These are phyloP conservation scores for Mya arenaria DNA, from an alignment of 1,140 invertebrate genomes.

Conservation along the genomic window DNA sequence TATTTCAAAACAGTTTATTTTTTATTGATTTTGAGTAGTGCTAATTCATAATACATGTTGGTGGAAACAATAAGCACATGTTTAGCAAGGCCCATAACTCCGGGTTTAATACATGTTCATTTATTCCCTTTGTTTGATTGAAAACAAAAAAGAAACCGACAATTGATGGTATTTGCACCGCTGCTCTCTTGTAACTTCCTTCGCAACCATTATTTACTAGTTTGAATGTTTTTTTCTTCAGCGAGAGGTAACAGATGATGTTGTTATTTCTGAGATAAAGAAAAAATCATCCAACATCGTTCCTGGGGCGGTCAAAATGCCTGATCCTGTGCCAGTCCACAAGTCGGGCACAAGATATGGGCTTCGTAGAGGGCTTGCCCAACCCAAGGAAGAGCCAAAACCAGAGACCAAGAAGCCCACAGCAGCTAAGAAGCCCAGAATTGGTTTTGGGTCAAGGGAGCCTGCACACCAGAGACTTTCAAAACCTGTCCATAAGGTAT, in stretches of 20 bases:
- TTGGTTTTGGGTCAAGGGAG: slow-evolving; percentile 5
- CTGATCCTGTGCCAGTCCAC: slow-evolving; percentile 27
- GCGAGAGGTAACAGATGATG: slow-evolving; percentile 68
- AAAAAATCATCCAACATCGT: slow-evolving; percentile 30
- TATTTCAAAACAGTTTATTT: too few relatives aligned
- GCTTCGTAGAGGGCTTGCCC: slow-evolving; percentile 10
- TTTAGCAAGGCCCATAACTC: too few relatives aligned
- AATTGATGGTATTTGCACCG: too few relatives aligned
- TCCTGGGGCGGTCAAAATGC: slow-evolving; percentile 57
- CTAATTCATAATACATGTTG: too few relatives aligned
- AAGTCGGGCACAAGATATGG: slow-evolving; percentile 4
- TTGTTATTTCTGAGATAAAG: slow-evolving; percentile 57
- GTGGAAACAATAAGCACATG: too few relatives aligned
- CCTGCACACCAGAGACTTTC: slow-evolving; percentile 25
- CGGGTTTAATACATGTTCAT: too few relatives aligned
- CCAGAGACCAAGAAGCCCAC: slow-evolving; percentile 34
- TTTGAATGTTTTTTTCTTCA: slow-evolving; percentile 47
- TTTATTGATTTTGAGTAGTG: too few relatives aligned
- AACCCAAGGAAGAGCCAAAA: slow-evolving; percentile 33
- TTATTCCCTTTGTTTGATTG: too few relatives aligned
- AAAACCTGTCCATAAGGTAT: slow-evolving; percentile 26
- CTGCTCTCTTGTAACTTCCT: too few relatives aligned
- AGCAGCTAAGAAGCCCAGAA: slow-evolving; percentile 13
- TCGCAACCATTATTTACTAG: too few relatives aligned
- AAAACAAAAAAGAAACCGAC: too few relatives aligned